Conservation (phyloP, 53 echinoderm and acorn worm genomes). For the Actinopyga echinites region DNA sequence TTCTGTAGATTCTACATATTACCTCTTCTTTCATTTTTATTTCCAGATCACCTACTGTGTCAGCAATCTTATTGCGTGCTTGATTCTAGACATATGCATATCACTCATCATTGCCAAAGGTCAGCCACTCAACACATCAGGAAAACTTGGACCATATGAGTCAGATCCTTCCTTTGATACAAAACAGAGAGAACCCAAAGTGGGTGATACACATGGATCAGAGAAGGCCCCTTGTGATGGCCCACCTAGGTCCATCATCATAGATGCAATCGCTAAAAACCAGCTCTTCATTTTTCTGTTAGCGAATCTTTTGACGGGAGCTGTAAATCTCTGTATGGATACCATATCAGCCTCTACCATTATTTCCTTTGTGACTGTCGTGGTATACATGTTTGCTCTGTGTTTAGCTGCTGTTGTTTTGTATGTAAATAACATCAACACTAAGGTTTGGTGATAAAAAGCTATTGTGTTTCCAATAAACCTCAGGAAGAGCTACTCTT, state of each 20-base stretch:
- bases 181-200: too few relatives aligned
- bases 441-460: slow-evolving; percentile 60
- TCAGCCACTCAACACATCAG: neutral
- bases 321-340: slow-evolving; percentile 73
- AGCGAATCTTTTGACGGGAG: slow-evolving; percentile 82
- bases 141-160: neutral
- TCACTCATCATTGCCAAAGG: neutral
- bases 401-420: slow-evolving; percentile 48
- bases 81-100: neutral
- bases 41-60: neutral
- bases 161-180: too few relatives aligned
- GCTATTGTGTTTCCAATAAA: too few relatives aligned
- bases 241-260: slow-evolving; percentile 31
- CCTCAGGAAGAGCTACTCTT: too few relatives aligned
- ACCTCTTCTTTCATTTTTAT: too few relatives aligned
- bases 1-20: too few relatives aligned
- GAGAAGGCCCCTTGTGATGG: too few relatives aligned
- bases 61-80: neutral
- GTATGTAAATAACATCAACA: slow-evolving; percentile 53
- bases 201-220: neutral
- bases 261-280: slow-evolving; percentile 64
- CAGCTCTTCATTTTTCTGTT: slow-evolving; percentile 81
- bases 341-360: slow-evolving; percentile 51
- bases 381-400: slow-evolving; percentile 52
- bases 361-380: slow-evolving; percentile 48